Evolutionary conservation across 2,113 vertebrate species (phyloP), one percentile per base, ranked within the genome.

Genomic region (Halcyon malimbica): DNA sequence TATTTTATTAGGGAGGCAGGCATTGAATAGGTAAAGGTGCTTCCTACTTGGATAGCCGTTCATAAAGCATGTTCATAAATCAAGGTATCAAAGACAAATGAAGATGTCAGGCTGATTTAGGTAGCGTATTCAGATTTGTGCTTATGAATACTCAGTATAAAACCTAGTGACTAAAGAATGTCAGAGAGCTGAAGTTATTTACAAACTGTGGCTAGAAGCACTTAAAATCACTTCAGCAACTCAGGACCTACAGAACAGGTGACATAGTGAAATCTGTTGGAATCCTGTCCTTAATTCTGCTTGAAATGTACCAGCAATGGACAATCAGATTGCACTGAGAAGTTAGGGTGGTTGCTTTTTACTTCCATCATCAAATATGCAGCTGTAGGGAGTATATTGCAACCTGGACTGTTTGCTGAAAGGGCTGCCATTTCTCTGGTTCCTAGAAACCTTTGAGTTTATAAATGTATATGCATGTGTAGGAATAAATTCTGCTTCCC

Each of bases 311-410:
- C 6, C 4, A n/a, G 21, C 5, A 7, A 7, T 24, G 59, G n/a
- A 50, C 57, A 77, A 31, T 11, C 19, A 46, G 29, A 28, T 37
- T 57, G 3, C 4, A 13, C 24, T 73, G 44, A 79, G 6, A 80
- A 4, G 5, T 2, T 41, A 11, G 5, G 6, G 0, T 0, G 9
- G 9, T 51, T 51, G 14, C 14, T 46, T 20, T 46, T 46, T 42
- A 6, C 42, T 42, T 42, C 42, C 42, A 6, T 6, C 14, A 33
- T 29, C 0, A 0, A 25, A 25, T 48, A 64, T 14, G 21, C 18
- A 87, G 26, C 8, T 44, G 9, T 39, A 54, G 5, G 15, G 16
- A 50, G 5, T 14, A 24, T n/a, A 29, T 42, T 71, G 31, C 10
- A 44, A 15, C 13, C 41, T 51, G 33, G 12, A 91, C 69, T 56